phyloP scores from a whole-genome alignment of 2,888 invertebrate species.

The Drosophila macrospina region DNA sequence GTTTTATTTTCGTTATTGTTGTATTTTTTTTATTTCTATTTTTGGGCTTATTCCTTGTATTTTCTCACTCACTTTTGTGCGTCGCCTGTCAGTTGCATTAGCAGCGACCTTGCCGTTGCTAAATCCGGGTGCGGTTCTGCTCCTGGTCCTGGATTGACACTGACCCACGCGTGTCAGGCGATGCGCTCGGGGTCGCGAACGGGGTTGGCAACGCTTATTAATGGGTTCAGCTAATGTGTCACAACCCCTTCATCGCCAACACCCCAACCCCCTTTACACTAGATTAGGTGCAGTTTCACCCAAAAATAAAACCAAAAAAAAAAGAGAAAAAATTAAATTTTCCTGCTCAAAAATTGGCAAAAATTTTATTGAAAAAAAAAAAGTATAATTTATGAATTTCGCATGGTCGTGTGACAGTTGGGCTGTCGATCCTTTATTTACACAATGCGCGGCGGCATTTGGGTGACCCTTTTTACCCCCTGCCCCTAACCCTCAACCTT shows the following conservation, averaged over 20 bases:
- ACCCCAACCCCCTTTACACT: conserved; percentile 45
- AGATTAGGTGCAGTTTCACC: conserved; percentile 45
- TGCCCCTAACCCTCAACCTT: conserved; percentile 50
- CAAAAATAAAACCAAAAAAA: too few species aligned
- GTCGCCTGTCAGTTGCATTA: conserved; percentile 54
- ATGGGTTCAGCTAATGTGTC: conserved; percentile 83
- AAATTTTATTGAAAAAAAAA: conserved; percentile 56
- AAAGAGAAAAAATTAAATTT: conserved; percentile 56
- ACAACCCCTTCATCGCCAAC: conserved; percentile 79
- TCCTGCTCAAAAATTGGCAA: conserved; percentile 71
- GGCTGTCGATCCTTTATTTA: conserved; percentile 74
- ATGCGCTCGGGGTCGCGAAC: conserved; percentile 55
- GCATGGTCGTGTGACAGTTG: conserved; percentile 74
- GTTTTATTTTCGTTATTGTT: conserved; percentile 46
- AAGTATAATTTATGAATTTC: conserved; percentile 73
- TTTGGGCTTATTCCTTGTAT: conserved; percentile 36
- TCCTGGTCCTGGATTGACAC: conserved; percentile 52
- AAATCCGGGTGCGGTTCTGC: conserved; percentile 27
- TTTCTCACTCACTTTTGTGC: conserved; percentile 59
- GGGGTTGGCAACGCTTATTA: conserved; percentile 83
- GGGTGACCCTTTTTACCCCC: conserved; percentile 72
- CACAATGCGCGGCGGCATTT: conserved; percentile 70
- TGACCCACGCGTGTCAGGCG: conserved; percentile 76
- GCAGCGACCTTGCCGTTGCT: conserved; percentile 25
- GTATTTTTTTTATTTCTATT: conserved; percentile 40